Evolutionary conservation across 2,113 vertebrate genomes (phyloP).

Genomic region (human (Homo sapiens)): DNA sequence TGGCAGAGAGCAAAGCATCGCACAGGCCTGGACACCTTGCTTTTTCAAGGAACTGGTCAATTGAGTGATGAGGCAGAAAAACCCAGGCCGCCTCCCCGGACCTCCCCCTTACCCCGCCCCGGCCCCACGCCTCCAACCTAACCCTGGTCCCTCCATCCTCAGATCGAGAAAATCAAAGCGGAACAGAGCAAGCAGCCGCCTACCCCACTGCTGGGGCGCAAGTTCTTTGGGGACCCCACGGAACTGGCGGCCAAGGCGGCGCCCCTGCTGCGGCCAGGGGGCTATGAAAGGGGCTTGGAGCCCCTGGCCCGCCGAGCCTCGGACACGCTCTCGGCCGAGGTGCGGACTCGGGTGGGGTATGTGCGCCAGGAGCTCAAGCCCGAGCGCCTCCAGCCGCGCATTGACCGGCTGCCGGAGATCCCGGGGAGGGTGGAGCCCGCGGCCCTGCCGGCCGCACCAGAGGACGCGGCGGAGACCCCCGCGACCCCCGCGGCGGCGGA

Average conservation of each 20-base stretch:
- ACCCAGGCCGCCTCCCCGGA: neutral
- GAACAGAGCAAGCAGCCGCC: slow-evolving; percentile 93
- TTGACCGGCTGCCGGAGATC: slow-evolving; percentile 87
- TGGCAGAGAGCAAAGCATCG: neutral
- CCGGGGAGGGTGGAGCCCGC: slow-evolving; percentile 81
- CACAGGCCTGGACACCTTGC: neutral
- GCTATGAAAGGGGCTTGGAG: slow-evolving; percentile 86
- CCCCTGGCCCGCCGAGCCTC: slow-evolving; percentile 79
- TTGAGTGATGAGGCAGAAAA: neutral
- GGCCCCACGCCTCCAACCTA: neutral
- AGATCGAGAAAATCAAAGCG: slow-evolving; percentile 94
- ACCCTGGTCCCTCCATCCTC: neutral
- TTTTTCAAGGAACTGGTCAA: neutral
- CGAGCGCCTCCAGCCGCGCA: slow-evolving; percentile 90
- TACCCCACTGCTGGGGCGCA: slow-evolving; percentile 93
- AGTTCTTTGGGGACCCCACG: slow-evolving; percentile 91
- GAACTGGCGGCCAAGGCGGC: slow-evolving; percentile 85
- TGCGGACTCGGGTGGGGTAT: slow-evolving; percentile 84
- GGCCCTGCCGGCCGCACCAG: slow-evolving; percentile 74
- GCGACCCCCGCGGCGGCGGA: neutral
- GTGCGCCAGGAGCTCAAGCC: slow-evolving; percentile 92
- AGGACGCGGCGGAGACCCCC: slow-evolving; percentile 24
- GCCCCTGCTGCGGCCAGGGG: slow-evolving; percentile 86
- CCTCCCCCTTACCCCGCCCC: neutral
- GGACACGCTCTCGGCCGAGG: slow-evolving; percentile 80